These are phyloP conservation scores for Steinernema khuongi DNA, from an alignment of 1,140 invertebrate genomes.

Conservation along the genomic window DNA sequence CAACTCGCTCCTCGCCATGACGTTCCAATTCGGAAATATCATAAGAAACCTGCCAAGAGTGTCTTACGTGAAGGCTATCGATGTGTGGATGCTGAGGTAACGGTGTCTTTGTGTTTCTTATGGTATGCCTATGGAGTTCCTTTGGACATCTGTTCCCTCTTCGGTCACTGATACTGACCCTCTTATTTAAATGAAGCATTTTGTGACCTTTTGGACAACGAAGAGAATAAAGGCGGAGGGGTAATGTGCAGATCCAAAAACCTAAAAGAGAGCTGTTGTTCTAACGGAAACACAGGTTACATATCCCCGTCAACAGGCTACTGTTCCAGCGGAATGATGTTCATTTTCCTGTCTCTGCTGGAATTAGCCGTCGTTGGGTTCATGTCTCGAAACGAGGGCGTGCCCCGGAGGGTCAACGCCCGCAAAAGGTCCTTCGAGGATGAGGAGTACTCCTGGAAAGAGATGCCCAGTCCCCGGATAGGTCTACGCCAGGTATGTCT, in stretches of 20 bases:
- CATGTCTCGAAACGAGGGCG: slow-evolving; percentile 56
- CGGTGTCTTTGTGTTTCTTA: too few relatives aligned
- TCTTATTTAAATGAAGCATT: too few relatives aligned
- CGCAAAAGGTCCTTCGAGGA: slow-evolving; percentile 31
- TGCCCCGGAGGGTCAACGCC: slow-evolving; percentile 33
- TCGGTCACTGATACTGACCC: too few relatives aligned
- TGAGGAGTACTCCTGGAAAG: slow-evolving; percentile 53
- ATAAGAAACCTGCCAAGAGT: slow-evolving; percentile 57
- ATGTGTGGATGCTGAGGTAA: slow-evolving; percentile 46
- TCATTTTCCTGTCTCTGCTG: slow-evolving; percentile 56
- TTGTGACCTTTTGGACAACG: neutral
- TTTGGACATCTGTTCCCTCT: too few relatives aligned
- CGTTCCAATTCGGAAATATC: slow-evolving; percentile 57
- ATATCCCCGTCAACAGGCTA: neutral
- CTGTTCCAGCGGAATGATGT: slow-evolving; percentile 49
- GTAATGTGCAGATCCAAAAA: too few relatives aligned
- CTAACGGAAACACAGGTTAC: neutral
- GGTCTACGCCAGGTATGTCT: slow-evolving; percentile 44
- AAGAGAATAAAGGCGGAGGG: slow-evolving; percentile 46
- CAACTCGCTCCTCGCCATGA: slow-evolving; percentile 57
- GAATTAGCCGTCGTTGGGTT: slow-evolving; percentile 57
- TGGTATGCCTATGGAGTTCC: too few relatives aligned
- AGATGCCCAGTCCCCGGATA: slow-evolving; percentile 53
- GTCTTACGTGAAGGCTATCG: slow-evolving; percentile 47
- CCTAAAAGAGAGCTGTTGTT: too few relatives aligned